Conservation (phyloP, 2,797 vertebrate species). For the Gymnodraco acuticeps region DNA sequence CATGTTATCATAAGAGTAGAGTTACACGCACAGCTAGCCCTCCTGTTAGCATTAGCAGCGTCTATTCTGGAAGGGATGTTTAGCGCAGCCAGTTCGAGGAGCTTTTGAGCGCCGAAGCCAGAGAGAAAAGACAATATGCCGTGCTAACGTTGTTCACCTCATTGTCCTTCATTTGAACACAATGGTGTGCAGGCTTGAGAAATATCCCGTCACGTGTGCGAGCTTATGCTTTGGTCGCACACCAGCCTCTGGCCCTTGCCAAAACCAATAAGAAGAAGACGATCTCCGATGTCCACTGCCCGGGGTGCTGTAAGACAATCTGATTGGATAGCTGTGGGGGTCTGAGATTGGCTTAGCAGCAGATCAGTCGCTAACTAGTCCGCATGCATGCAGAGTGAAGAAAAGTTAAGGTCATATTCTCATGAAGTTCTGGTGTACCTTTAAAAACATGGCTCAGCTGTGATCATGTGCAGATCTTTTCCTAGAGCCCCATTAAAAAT, state of each 20-base stretch:
- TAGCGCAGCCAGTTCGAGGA: slow-evolving; percentile 5
- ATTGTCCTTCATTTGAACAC: slow-evolving; percentile 29
- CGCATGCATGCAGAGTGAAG: slow-evolving; percentile 40
- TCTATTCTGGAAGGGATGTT: slow-evolving; percentile 58
- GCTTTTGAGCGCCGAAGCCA: slow-evolving; percentile 10
- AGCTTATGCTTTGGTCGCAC: slow-evolving; percentile 66
- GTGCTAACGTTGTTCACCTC: slow-evolving; percentile 10
- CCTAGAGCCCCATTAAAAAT: slow-evolving; percentile 41
- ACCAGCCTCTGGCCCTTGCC: slow-evolving; percentile 61
- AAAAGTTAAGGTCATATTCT: slow-evolving; percentile 73
- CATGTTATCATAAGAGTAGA: slow-evolving; percentile 78
- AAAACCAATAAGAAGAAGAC: slow-evolving; percentile 75
- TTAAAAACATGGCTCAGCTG: slow-evolving; percentile 31
- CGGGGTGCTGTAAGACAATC: slow-evolving; percentile 79
- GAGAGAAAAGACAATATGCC: neutral
- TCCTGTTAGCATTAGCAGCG: slow-evolving; percentile 70
- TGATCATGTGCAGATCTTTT: slow-evolving; percentile 23
- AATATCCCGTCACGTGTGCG: slow-evolving; percentile 48
- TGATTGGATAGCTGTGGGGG: slow-evolving; percentile 77
- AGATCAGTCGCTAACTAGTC: slow-evolving; percentile 64
- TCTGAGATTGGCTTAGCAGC: slow-evolving; percentile 75
- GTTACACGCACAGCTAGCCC: slow-evolving; percentile 70
- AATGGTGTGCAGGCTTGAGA: slow-evolving; percentile 28
- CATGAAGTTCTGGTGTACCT: slow-evolving; percentile 58
- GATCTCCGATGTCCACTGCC: slow-evolving; percentile 73